These are phyloP conservation scores for Mastigias papua DNA, from an alignment of 30 jellyfish, hydroid and myxozoan species.

Conservation along the genomic window DNA sequence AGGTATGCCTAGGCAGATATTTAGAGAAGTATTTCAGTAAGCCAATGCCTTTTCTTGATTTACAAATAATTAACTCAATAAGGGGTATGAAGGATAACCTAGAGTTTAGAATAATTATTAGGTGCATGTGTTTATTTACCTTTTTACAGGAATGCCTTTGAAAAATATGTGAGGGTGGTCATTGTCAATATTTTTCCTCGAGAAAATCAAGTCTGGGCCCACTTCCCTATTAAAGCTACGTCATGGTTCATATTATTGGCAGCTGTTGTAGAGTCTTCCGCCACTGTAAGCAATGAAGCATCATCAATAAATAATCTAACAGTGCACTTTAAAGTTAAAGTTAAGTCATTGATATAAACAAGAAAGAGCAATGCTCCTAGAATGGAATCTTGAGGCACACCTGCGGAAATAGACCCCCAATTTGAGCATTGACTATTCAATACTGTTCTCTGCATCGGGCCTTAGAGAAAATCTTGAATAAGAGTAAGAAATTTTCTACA, in stretches of 20 bases:
- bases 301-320: conserved; percentile 1
- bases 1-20: too few relatives aligned
- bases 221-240: not conserved
- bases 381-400: conserved; percentile 40
- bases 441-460: not conserved
- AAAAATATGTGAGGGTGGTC: not conserved
- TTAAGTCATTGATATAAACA: not conserved
- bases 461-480: not conserved
- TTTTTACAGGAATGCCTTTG: not conserved
- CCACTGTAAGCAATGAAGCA: conserved; percentile 1
- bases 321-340: not conserved
- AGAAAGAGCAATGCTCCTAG: conserved; percentile 8
- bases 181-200: not conserved
- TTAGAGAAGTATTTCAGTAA: too few relatives aligned
- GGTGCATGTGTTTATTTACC: too few relatives aligned
- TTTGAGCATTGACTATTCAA: not conserved
- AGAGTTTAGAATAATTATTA: too few relatives aligned
- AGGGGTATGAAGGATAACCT: too few relatives aligned
- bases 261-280: not conserved
- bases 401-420: conserved; percentile 17
- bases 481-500: not conserved
- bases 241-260: not conserved
- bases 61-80: too few relatives aligned
- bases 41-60: too few relatives aligned
- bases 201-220: not conserved